These are phyloP conservation scores for Diacarnus erythraeanus DNA, from an alignment of 37 sponge, comb jelly and placozoan genomes.

Conservation along the genomic window DNA sequence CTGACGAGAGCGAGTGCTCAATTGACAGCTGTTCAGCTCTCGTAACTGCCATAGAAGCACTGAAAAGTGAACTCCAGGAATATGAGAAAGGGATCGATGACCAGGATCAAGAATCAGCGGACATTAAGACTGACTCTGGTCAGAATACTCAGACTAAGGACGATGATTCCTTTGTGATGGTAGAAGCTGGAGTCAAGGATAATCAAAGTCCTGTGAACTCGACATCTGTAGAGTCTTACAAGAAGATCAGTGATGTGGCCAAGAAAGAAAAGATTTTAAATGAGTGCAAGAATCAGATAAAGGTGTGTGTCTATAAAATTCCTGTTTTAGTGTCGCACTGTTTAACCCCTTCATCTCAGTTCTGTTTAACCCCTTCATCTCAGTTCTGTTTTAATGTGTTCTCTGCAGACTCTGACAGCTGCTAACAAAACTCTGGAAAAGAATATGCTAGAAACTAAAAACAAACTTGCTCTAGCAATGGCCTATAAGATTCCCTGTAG, in stretches of 20 bases:
- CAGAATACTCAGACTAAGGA: background rate
- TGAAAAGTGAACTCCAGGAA: background rate
- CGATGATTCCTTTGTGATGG: background rate
- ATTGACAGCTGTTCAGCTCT: background rate
- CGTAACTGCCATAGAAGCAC: background rate
- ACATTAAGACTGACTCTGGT: background rate
- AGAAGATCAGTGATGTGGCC: slow-evolving; percentile 7
- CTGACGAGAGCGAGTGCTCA: background rate
- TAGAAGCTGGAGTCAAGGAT: background rate
- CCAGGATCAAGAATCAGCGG: background rate
- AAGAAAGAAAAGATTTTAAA: slow-evolving; percentile 7
- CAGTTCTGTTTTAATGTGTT: background rate
- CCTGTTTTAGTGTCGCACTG: too few relatives aligned
- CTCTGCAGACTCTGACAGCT: background rate
- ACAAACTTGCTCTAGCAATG: background rate
- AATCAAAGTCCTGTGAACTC: background rate
- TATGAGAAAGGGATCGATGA: background rate
- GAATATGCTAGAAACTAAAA: background rate
- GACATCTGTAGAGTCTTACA: background rate
- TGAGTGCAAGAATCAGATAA: slow-evolving; percentile 16
- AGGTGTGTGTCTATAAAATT: slow-evolving; percentile 31
- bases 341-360: too few relatives aligned
- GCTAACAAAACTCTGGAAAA: background rate
- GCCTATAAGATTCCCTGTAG: background rate
- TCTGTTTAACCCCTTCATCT: too few relatives aligned